Conservation (phyloP, 2,888 invertebrate species). For the Oscheius onirici region DNA sequence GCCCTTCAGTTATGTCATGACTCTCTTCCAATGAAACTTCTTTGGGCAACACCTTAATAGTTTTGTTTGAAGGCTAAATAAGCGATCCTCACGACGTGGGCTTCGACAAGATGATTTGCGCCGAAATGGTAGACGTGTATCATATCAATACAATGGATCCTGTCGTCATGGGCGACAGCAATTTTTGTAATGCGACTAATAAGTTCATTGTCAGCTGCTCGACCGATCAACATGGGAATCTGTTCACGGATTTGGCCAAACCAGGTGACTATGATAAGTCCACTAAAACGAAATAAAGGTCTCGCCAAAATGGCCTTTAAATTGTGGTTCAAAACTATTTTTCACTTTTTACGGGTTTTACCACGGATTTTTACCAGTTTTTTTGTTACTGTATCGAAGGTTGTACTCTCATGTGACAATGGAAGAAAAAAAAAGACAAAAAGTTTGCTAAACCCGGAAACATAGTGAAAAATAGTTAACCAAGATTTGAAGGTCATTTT, state of each 20-base stretch:
- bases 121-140: conserved; percentile 74
- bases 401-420: too few relatives aligned
- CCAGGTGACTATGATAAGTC: conserved; percentile 59
- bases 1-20: conserved; percentile 72
- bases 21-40: conserved; percentile 72
- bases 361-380: too few relatives aligned
- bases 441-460: too few relatives aligned
- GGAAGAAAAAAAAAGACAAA: neutral
- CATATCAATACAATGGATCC: conserved; percentile 71
- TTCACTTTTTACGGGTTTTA: too few relatives aligned
- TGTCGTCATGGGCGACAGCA: conserved; percentile 56
- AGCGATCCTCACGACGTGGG: conserved; percentile 69
- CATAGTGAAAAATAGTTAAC: too few relatives aligned
- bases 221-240: conserved; percentile 59
- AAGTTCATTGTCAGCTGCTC: conserved; percentile 52
- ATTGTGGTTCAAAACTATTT: too few relatives aligned
- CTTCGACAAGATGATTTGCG: conserved; percentile 71
- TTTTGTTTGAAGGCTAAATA: neutral
- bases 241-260: conserved; percentile 53
- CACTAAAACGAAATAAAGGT: conserved; percentile 28
- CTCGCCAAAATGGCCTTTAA: neutral
- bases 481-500: too few relatives aligned
- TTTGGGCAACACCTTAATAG: conserved; percentile 67
- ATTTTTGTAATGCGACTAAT: conserved; percentile 58
- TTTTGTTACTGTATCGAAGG: too few relatives aligned